Conservation (phyloP, 92 coral and sea anemone species). For the Pocillopora grandis region DNA sequence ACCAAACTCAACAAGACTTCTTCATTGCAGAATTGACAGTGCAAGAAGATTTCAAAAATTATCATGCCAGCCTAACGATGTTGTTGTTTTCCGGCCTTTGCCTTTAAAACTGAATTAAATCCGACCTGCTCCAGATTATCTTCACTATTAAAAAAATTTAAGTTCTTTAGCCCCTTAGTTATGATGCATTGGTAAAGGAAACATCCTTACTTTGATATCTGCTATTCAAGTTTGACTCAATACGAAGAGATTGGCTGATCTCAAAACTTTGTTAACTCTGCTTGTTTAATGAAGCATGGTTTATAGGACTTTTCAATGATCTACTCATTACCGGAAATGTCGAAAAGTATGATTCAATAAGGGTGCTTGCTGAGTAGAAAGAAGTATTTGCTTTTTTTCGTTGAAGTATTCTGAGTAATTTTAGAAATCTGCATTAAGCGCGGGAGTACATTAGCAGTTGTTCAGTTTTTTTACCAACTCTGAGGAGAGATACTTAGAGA, state of each 20-base stretch:
- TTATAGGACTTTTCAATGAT: neutral
- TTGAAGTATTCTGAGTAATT: neutral
- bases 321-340: neutral
- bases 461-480: too few relatives aligned
- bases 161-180: neutral
- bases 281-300: too few relatives aligned
- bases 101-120: too few relatives aligned
- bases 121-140: too few relatives aligned
- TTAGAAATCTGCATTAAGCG: too few relatives aligned
- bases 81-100: too few relatives aligned
- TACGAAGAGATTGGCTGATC: neutral
- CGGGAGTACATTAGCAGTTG: too few relatives aligned
- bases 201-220: neutral
- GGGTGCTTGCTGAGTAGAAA: neutral
- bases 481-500: neutral
- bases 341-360: neutral
- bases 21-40: too few relatives aligned
- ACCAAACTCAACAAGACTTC: too few relatives aligned
- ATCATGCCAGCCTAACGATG: too few relatives aligned
- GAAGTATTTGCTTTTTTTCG: neutral
- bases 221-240: neutral
- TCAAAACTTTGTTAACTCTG: neutral
- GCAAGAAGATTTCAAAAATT: too few relatives aligned
- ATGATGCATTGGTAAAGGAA: neutral
- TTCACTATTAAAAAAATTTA: too few relatives aligned